Evolutionary conservation across 2,888 invertebrate species (phyloP).

Genomic region (Yponomeuta cagnagella): DNA sequence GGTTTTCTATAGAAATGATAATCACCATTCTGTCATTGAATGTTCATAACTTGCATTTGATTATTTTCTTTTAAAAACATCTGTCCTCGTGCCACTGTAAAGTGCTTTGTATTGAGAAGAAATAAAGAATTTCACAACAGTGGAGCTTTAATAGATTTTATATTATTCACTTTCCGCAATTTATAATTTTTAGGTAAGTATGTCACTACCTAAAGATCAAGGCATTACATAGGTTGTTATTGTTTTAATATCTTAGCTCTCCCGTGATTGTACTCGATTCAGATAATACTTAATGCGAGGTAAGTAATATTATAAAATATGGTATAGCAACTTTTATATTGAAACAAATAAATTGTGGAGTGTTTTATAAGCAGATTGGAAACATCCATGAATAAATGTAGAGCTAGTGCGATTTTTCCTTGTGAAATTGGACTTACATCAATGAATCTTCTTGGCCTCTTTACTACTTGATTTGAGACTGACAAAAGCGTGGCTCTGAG

Average conservation of each 20-base stretch:
- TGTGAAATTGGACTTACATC: conserved; percentile 3
- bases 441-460: conserved; percentile 2
- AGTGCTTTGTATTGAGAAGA: conserved; percentile 40
- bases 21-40: conserved; percentile 52
- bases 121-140: conserved; percentile 51
- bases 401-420: conserved; percentile 2
- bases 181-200: conserved; percentile 47
- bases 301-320: conserved; percentile 31
- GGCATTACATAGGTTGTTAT: conserved; percentile 42
- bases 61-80: conserved; percentile 39
- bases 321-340: conserved; percentile 37
- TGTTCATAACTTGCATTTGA: conserved; percentile 40
- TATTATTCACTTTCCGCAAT: conserved; percentile 27
- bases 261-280: conserved; percentile 37
- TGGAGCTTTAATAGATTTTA: conserved; percentile 46
- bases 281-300: conserved; percentile 30
- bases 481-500: conserved; percentile 27
- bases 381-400: conserved; percentile 22
- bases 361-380: conserved; percentile 28
- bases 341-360: conserved; percentile 26
- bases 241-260: conserved; percentile 41
- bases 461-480: conserved; percentile 23
- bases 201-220: conserved; percentile 60
- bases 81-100: conserved; percentile 46
- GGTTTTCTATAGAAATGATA: conserved; percentile 21